These are phyloP conservation scores for Pachycephus smyrnensis DNA, from an alignment of 2,888 invertebrate genomes.

Conservation along the genomic window DNA sequence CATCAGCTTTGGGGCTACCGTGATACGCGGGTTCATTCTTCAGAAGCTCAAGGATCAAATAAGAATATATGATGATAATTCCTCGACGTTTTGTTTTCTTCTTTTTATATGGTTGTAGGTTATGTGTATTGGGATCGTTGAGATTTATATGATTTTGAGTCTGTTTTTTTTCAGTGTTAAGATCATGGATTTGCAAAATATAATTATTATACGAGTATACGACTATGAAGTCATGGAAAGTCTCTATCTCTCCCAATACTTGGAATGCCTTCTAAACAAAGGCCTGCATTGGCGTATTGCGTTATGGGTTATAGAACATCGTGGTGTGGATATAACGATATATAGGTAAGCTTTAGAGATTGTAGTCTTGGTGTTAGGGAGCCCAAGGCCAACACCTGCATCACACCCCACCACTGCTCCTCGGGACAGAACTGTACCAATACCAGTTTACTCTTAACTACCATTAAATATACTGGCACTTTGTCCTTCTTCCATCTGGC, in stretches of 20 bases:
- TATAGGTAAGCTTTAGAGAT: conserved; percentile 53
- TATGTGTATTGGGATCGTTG: not conserved
- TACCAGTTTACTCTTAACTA: conserved; percentile 44
- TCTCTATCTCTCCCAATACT: conserved; percentile 18
- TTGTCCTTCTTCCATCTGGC: conserved; percentile 39
- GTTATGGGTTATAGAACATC: conserved; percentile 37
- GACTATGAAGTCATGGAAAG: not conserved
- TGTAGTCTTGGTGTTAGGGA: conserved; percentile 59
- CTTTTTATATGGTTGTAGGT: not conserved
- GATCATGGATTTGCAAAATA: not conserved
- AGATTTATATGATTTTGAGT: not conserved
- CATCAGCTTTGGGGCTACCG: not conserved
- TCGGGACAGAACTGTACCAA: conserved; percentile 48
- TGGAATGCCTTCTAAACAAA: conserved; percentile 47
- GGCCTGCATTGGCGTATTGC: conserved; percentile 40
- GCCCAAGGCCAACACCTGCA: conserved; percentile 65
- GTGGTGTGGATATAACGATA: conserved; percentile 31
- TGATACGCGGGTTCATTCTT: not conserved
- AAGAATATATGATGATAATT: not conserved
- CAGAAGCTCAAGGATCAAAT: not conserved
- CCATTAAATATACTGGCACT: conserved; percentile 48
- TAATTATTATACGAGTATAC: not conserved
- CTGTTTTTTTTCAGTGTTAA: not conserved
- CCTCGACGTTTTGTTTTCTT: not conserved
- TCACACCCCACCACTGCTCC: conserved; percentile 49